Conservation (phyloP, 2,797 vertebrate genomes). For the Premnoplex brunnescens region DNA sequence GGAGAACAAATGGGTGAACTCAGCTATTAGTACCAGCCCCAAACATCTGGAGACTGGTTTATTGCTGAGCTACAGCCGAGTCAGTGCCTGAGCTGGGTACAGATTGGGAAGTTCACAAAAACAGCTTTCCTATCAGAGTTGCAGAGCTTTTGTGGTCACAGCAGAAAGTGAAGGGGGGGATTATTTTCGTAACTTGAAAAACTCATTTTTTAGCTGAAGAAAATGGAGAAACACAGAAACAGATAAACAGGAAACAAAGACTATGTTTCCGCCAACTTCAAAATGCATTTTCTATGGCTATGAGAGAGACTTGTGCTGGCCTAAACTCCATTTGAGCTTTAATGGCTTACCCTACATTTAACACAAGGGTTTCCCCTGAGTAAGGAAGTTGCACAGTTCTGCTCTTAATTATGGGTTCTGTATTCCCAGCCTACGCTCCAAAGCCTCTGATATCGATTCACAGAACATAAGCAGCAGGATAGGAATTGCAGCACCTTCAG, state of each 20-base stretch:
- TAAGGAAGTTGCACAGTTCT: neutral
- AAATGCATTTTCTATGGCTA: neutral
- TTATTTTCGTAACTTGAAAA: neutral
- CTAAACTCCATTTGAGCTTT: neutral
- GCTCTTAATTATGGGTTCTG: neutral
- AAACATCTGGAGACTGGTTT: neutral
- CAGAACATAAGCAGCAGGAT: rapidly evolving
- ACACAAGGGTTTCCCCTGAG: neutral
- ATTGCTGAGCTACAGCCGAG: neutral
- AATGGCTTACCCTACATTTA: neutral
- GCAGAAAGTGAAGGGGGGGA: neutral
- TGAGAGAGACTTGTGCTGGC: neutral
- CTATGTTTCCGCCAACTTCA: neutral
- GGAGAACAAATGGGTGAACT: neutral
- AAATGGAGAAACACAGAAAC: neutral
- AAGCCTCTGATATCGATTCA: neutral
- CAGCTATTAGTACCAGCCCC: neutral
- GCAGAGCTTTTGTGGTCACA: neutral
- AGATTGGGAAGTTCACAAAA: neutral
- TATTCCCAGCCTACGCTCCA: neutral
- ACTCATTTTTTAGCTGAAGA: neutral
- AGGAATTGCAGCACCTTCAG: neutral
- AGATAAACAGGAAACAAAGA: neutral
- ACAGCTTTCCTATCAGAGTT: neutral
- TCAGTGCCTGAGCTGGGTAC: neutral